Evolutionary conservation across 2,888 invertebrate genomes (phyloP), one percentile per base, ranked within the genome.

Genomic region (Polietes domitor): DNA sequence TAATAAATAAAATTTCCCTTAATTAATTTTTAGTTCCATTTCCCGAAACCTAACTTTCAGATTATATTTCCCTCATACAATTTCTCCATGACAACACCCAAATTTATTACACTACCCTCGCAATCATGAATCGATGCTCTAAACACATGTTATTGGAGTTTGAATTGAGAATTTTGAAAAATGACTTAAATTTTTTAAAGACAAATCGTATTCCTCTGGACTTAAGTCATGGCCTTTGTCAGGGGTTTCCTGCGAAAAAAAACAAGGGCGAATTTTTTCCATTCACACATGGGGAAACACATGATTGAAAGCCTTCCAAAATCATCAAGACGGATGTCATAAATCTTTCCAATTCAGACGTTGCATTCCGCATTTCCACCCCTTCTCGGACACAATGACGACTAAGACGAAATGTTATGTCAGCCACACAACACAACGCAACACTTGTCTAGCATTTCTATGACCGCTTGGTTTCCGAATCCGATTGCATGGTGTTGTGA

Each of bases 301-400:
- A 70, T 81, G 84, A 84, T 81, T 76, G 84, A 84, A 84, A 84
- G 81, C 73, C 81, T 79, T 84, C 76, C 47, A 73, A 9, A 61
- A 76, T 76, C 72, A 76, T 55, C 76, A 73, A 81, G 78, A 76
- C 47, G 84, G 84, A 84, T 84, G 78, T 84, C 78, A 84, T 84
- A 81, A 84, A 84, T 84, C 84, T 81, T 61, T 43, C 73, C 50
- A 21, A 21, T 41, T 43, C 47, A 15, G 71, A 79, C 17, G 4
- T 65, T 32, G 32, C 12, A 26, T 17, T 24, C 53, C 5, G 24
- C 50, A 50, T 21, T 55, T 55, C 61, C 61, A 68, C 21, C 68
- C 61, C 61, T 58, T 58, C 15, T 58, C 10, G 41, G 58, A 24
- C 1, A n/a, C 61, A 2, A n/a, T 15, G n/a, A n/a, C 47, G n/a